Percentiles rank a stretch among this genome's conserved stretches.
Conservation (phyloP, 2,113 vertebrate genomes). For the Gopherus evgoodei region DNA sequence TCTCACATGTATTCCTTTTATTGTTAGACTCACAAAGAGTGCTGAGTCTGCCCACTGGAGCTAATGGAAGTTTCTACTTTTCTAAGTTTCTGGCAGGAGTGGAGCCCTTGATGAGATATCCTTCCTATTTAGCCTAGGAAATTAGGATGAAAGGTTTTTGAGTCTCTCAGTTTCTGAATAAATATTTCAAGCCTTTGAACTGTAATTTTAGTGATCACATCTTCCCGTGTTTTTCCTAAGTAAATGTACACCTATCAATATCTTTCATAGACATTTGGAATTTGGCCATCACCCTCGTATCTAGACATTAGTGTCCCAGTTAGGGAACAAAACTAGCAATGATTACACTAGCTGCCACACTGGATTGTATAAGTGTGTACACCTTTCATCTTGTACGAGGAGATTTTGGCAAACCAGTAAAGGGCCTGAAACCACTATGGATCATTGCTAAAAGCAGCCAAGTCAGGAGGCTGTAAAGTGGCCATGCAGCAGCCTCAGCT, state of each 20-base stretch:
- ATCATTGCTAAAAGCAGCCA: too few relatives aligned
- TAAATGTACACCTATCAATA: not conserved
- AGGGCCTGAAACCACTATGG: too few relatives aligned
- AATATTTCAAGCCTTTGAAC: constrained; percentile 32
- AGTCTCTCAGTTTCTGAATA: not conserved
- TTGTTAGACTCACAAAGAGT: not conserved
- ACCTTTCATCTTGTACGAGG: not conserved
- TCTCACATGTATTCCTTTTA: not conserved
- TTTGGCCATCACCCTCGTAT: fast-evolving
- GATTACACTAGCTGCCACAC: fast-evolving
- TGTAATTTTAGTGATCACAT: not conserved
- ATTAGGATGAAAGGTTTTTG: constrained; percentile 34
- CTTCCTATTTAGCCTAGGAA: constrained; percentile 14
- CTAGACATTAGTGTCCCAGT: not conserved
- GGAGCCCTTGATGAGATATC: not conserved
- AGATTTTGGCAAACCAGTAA: too few relatives aligned
- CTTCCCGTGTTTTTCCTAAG: not conserved
- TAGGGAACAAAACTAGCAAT: not conserved
- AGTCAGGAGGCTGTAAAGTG: too few relatives aligned
- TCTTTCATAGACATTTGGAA: not conserved
- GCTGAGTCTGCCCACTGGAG: not conserved
- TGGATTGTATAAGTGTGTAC: not conserved
- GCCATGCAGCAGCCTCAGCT: too few relatives aligned
- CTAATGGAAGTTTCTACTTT: constrained; percentile 47
- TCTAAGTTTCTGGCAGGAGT: fast-evolving